Conservation (phyloP, 2,888 invertebrate species). For the Nemotelus nigrinus region DNA sequence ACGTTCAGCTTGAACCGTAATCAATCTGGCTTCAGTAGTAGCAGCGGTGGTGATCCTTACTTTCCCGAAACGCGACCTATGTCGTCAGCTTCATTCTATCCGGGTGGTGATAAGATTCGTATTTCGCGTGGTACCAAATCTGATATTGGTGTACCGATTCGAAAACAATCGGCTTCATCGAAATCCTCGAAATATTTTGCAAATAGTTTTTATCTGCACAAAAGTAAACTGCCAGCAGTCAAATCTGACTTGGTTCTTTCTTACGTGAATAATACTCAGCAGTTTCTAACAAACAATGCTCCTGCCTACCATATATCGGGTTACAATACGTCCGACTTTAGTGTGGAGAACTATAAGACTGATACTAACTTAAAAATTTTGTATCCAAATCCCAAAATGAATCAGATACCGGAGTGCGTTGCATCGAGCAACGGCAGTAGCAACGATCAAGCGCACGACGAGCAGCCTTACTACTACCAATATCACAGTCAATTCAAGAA, state of each 20-base stretch:
- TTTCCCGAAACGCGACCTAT: conserved; percentile 54
- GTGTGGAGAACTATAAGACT: conserved; percentile 45
- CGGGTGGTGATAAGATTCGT: conserved; percentile 54
- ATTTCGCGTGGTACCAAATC: conserved; percentile 61
- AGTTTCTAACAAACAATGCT: conserved; percentile 41
- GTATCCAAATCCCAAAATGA: conserved; percentile 59
- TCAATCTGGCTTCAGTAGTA: conserved; percentile 32
- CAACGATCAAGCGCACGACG: neutral
- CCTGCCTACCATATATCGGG: conserved; percentile 46
- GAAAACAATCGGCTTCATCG: conserved; percentile 54
- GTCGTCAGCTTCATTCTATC: conserved; percentile 55
- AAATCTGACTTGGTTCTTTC: conserved; percentile 63
- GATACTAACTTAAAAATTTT: conserved; percentile 59
- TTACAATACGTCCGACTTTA: conserved; percentile 35
- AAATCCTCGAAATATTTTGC: conserved; percentile 49
- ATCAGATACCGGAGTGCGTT: conserved; percentile 7
- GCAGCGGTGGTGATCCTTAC: conserved; percentile 50
- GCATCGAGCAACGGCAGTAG: conserved; percentile 6
- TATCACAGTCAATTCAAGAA: conserved; percentile 46
- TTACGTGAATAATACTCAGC: conserved; percentile 56
- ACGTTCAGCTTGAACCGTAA: conserved; percentile 62
- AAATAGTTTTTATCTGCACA: conserved; percentile 46
- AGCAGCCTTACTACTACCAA: conserved; percentile 47
- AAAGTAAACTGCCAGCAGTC: conserved; percentile 50
- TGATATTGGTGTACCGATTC: conserved; percentile 63